These are phyloP conservation scores for Catocala sponsa DNA, from an alignment of 2,888 invertebrate genomes.

Conservation along the genomic window DNA sequence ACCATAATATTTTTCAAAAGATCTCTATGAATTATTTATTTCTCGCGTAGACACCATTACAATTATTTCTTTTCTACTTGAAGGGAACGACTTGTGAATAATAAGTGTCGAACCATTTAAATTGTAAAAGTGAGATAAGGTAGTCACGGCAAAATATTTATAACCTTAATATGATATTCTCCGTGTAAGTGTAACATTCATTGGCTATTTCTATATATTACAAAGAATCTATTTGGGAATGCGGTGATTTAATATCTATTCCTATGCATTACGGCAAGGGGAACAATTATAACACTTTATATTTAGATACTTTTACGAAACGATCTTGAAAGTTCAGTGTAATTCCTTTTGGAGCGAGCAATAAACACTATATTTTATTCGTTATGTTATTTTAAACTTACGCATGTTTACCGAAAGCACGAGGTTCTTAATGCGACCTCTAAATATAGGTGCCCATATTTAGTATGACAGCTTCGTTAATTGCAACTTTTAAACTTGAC, in stretches of 20 bases:
- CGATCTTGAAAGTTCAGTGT: slow-evolving; percentile 3
- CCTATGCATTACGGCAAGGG: not conserved
- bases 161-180: slow-evolving; percentile 7
- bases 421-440: slow-evolving; percentile 27
- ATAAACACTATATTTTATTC: slow-evolving; percentile 24
- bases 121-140: slow-evolving; percentile 54
- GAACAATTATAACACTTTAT: not conserved
- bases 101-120: slow-evolving; percentile 62
- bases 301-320: not conserved
- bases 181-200: too few relatives aligned
- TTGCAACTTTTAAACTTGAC: slow-evolving; percentile 40
- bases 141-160: slow-evolving; percentile 34
- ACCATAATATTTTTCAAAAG: slow-evolving; percentile 82
- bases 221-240: too few relatives aligned
- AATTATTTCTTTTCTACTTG: slow-evolving; percentile 81
- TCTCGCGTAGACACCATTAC: slow-evolving; percentile 79
- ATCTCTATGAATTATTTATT: slow-evolving; percentile 84
- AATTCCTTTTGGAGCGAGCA: slow-evolving; percentile 14
- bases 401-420: slow-evolving; percentile 20
- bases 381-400: slow-evolving; percentile 19
- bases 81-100: slow-evolving; percentile 77
- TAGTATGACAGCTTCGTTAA: slow-evolving; percentile 32
- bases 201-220: too few relatives aligned
- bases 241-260: not conserved
- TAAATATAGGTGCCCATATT: slow-evolving; percentile 35